Percentiles rank a stretch among this genome's conserved stretches.
Evolutionary conservation across 2,888 invertebrate genomes (phyloP).

Genomic region (Drosophila rubida): DNA sequence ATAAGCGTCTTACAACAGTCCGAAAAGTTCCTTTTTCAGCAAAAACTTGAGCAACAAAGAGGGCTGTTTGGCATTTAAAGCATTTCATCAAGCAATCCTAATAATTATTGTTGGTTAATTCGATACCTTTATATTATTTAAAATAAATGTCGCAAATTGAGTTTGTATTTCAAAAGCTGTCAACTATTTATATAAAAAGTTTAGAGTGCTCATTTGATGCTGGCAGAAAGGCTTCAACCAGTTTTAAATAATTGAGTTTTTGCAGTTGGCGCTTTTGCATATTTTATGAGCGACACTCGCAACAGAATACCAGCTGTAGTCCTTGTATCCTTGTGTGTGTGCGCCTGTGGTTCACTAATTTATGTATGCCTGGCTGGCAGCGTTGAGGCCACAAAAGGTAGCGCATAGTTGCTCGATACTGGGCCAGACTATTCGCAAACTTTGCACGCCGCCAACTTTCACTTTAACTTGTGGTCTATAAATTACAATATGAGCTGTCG

Average conservation of each 20-base stretch:
- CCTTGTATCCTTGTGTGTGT: slow-evolving; percentile 8
- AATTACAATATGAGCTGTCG: slow-evolving; percentile 73
- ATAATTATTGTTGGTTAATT: no score
- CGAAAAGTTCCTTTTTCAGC: slow-evolving; percentile 39
- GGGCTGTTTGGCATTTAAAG: slow-evolving; percentile 19
- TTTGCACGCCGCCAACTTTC: slow-evolving; percentile 38
- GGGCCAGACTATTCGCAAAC: slow-evolving; percentile 24
- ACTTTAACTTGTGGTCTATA: slow-evolving; percentile 69
- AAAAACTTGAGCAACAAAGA: slow-evolving; percentile 22
- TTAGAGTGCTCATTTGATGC: neutral
- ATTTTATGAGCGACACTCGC: slow-evolving; percentile 34
- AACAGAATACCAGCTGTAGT: slow-evolving; percentile 11
- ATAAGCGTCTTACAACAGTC: slow-evolving; percentile 71
- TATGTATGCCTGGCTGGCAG: slow-evolving; percentile 54
- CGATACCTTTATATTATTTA: no score
- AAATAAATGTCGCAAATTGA: neutral
- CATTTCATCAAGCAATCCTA: neutral
- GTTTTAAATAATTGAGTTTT: slow-evolving; percentile 25
- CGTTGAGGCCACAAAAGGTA: slow-evolving; percentile 50
- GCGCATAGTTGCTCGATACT: slow-evolving; percentile 24
- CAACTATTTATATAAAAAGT: neutral
- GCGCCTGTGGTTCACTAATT: slow-evolving; percentile 67
- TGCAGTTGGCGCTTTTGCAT: slow-evolving; percentile 19
- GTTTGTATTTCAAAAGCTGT: neutral
- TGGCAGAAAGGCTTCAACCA: slow-evolving; percentile 7